Conservation (phyloP, 2,797 vertebrate species). For the Paedocypris micromegethes region DNA sequence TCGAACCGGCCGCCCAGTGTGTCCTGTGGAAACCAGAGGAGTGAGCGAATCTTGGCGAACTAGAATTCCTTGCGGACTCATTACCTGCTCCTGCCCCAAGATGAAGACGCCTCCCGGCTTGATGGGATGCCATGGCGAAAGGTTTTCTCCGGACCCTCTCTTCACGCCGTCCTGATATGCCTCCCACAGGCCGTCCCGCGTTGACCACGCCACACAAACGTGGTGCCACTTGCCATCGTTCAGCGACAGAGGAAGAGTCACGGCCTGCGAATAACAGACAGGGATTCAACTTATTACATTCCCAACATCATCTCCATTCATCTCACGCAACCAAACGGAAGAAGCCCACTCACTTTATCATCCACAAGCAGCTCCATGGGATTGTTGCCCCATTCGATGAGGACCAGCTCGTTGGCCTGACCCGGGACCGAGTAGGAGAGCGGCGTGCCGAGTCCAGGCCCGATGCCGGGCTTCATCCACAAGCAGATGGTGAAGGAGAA, state of each 20-base stretch:
- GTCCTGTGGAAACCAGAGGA: slow-evolving; percentile 59
- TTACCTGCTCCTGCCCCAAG: slow-evolving; percentile 83
- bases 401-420: slow-evolving; percentile 80
- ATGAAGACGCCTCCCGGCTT: slow-evolving; percentile 80
- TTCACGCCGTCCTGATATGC: slow-evolving; percentile 72
- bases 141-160: slow-evolving; percentile 64
- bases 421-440: slow-evolving; percentile 81
- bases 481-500: slow-evolving; percentile 78
- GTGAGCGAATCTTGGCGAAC: neutral
- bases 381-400: slow-evolving; percentile 81
- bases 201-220: slow-evolving; percentile 79
- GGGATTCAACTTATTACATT: no score
- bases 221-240: slow-evolving; percentile 80
- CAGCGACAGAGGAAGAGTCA: slow-evolving; percentile 66
- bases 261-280: slow-evolving; percentile 57
- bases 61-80: no score
- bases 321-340: no score
- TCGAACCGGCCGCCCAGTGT: slow-evolving; percentile 80
- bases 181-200: slow-evolving; percentile 76
- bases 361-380: slow-evolving; percentile 79
- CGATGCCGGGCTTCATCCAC: slow-evolving; percentile 73
- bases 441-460: slow-evolving; percentile 73
- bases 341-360: slow-evolving; percentile 60
- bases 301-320: no score
- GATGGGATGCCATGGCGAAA: slow-evolving; percentile 75